These are phyloP conservation scores for Nymphalis c-album DNA, from an alignment of 2,888 invertebrate genomes.

Conservation along the genomic window DNA sequence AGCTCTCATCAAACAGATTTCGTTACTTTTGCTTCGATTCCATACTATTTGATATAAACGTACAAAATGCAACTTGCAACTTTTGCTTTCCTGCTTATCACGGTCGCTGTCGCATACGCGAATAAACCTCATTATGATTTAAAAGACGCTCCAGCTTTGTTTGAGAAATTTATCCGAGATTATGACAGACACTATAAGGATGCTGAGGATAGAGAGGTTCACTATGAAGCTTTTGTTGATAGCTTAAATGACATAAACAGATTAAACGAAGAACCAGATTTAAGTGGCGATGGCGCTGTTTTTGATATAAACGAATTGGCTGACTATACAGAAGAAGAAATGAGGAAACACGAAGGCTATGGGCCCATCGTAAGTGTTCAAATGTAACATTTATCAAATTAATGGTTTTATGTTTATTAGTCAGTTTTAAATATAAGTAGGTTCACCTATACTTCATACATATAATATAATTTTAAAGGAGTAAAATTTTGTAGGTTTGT, in stretches of 20 bases:
- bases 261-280: neutral
- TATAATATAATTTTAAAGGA: no score
- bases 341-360: neutral
- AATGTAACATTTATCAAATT: no score
- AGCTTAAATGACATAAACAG: neutral
- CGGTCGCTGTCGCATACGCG: neutral
- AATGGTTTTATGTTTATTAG: no score
- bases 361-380: neutral
- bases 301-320: neutral
- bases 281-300: neutral
- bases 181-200: conserved; percentile 18
- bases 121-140: conserved; percentile 23
- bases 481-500: no score
- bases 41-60: no score
- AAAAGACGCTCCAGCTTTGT: conserved; percentile 18
- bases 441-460: no score
- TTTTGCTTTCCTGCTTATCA: no score
- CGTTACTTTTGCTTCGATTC: no score
- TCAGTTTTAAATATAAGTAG: no score
- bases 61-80: no score
- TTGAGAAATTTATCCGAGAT: conserved; percentile 23
- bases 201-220: neutral
- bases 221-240: neutral
- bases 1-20: no score
- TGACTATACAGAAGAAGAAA: neutral